A percentile compares a stretch with the other conserved stretches of the same genome.
These are phyloP conservation scores for Ascaphus truei DNA, from an alignment of 2,113 vertebrate species.

Conservation along the genomic window DNA sequence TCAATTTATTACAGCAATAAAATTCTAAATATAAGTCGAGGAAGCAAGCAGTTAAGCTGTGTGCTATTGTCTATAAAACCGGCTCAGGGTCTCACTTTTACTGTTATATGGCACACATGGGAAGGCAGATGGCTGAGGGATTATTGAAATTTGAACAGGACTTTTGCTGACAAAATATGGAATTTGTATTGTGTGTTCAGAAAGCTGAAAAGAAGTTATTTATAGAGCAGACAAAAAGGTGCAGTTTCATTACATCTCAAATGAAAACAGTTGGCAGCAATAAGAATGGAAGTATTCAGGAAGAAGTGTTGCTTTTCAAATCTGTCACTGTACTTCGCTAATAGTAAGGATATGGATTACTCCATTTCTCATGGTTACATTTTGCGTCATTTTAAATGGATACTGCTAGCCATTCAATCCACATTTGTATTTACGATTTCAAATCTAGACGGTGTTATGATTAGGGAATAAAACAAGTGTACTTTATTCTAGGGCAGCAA, in stretches of 20 bases:
- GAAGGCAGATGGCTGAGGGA: constrained; percentile 55
- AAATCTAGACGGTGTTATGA: background rate
- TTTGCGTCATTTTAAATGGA: background rate
- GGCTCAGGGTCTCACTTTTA: constrained; percentile 48
- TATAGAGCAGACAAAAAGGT: constrained; percentile 45
- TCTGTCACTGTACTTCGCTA: background rate
- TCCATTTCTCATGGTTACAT: background rate
- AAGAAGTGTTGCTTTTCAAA: background rate
- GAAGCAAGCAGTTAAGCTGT: constrained; percentile 48
- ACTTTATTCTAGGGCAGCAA: background rate
- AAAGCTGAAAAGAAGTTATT: constrained; percentile 52
- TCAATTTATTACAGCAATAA: constrained; percentile 57
- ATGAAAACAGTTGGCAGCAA: background rate
- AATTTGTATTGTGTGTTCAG: constrained; percentile 46
- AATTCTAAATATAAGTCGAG: constrained; percentile 50
- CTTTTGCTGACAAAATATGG: constrained; percentile 63
- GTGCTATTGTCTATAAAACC: constrained; percentile 49
- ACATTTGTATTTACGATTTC: background rate
- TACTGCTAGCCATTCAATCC: background rate
- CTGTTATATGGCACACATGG: constrained; percentile 48
- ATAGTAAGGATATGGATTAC: background rate
- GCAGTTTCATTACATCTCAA: background rate
- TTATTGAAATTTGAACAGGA: constrained; percentile 58
- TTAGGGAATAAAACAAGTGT: background rate
- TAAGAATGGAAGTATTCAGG: constrained; percentile 4